Evolutionary conservation across 2,888 invertebrate genomes (phyloP), one percentile per base, ranked within the genome.

Genomic region (Caenorhabditis doughertyi): DNA sequence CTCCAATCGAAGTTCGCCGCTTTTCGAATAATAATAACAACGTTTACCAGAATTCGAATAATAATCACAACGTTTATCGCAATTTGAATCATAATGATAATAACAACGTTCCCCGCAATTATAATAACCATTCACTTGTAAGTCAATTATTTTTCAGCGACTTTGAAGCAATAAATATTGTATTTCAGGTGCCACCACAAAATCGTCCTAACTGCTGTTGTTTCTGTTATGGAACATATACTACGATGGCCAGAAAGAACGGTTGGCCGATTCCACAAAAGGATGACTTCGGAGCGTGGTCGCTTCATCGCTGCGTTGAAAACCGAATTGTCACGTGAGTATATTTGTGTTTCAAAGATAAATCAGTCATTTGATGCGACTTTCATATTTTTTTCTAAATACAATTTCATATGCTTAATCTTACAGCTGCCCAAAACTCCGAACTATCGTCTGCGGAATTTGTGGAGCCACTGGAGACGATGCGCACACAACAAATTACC

Each of bases 401-500:
- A 39, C 5, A 39, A 32, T 32, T 32, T 9, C 32, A 9, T 39
- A 16, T 8, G 11, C 7, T 39, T 5, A n/a, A n/a, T n/a, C 16
- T 47, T 47, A 18, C 44, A 47, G 44, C 18, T 47, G 44, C 13
- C 44, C 44, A 18, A 18, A 39, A 5, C 47, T 74, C 16, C 42
- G 55, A 3, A 2, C 8, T 8, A 8, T 32, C 7, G 25, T 44
- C n/a, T 74, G 73, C 64, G 25, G 27, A 4, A 32, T 23, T 0
- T 74, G 74, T n/a, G 56, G 56, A 9, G 65, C 64, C 16, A 74
- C 74, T 25, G 74, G 74, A 18, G 56, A 74, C 13, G 11, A 44
- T 11, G 64, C 65, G 1, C 74, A 74, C 62, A 74, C 74, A 8
- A 32, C 55, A 2, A 7, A 4, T 3, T 47, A 18, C 18, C 44